Evolutionary conservation across 1,140 invertebrate species (phyloP), one percentile per base, ranked within the genome.

Genomic region (Calephelis nemesis): DNA sequence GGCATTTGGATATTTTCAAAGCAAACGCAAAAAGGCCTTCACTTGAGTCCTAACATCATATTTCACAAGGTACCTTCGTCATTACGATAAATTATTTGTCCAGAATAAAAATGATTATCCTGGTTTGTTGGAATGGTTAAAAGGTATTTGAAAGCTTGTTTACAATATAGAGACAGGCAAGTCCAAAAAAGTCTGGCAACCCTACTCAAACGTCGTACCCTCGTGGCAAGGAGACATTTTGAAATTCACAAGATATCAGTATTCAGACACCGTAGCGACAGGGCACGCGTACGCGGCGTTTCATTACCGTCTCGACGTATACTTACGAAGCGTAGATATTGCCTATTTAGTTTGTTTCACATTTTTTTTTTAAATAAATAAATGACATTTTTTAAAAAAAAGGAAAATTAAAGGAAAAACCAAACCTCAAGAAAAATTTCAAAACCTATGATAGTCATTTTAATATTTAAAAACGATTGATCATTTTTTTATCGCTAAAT

Each of bases 191-290:
- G 7, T 45, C 42, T 45, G 42, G 42, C 42, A 45, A 45, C 42
- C 42, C 42, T 19, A 54, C 50, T 19, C 50, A 52, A 15, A 19
- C 8, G 50, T 67, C 64, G 40, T 10, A 19, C 48, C 62, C 52
- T 9, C 50, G 54, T 69, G 72, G 69, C 72, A 65, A 72, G 72
- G 69, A 73, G 66, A 72, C 73, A 69, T 79, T 76, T 67, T 69
- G 73, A 76, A 72, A 78, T 74, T 75, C 74, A 67, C 70, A 76
- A 67, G 69, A 63, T 80, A 85, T 87, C 82, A 85, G 77, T 84
- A 87, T 87, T 85, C 85, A 50, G 63, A 58, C 30, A 42, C 52
- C 78, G 85, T 85, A 73, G 50, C 60, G 73, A 68, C 65, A 74
- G 76, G 74, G 76, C 72, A 79, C 65, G 75, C 76, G 78, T 74